A percentile compares a stretch with the other conserved stretches of the same genome.
phyloP scores from a whole-genome alignment of 2,888 invertebrate genomes.

The Meandrusa payeni region DNA sequence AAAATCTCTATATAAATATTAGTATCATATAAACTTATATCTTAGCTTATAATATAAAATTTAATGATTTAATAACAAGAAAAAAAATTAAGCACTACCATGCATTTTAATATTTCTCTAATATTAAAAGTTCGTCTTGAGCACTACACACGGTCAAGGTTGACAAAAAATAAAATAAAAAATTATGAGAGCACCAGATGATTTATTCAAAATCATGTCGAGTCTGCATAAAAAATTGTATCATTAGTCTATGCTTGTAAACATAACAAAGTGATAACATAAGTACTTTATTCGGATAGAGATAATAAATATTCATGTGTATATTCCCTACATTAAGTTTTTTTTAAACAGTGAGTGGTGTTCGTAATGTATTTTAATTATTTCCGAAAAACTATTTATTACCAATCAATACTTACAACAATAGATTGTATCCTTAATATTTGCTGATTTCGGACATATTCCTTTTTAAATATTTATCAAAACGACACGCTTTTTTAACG shows the following conservation, averaged over 20 bases:
- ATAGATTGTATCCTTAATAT: conserved; percentile 46
- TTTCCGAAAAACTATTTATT: neutral
- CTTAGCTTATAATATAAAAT: no score
- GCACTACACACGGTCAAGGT: no score
- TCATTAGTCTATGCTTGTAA: neutral
- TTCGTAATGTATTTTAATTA: neutral
- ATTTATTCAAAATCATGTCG: no score
- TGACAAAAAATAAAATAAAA: no score
- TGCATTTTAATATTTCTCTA: no score
- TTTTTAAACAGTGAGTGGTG: neutral
- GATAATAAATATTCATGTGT: conserved; percentile 12
- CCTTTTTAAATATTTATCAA: conserved; percentile 51
- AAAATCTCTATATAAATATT: no score
- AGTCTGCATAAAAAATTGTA: no score
- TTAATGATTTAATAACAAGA: no score
- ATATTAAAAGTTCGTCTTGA: no score
- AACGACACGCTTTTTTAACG: conserved; percentile 49
- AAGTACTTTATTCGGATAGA: conserved; percentile 9
- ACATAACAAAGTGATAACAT: conserved; percentile 5
- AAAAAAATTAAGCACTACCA: no score
- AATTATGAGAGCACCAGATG: no score
- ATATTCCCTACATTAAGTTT: neutral
- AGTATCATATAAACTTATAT: no score
- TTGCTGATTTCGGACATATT: conserved; percentile 58
- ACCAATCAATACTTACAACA: conserved; percentile 45